These are phyloP conservation scores for Agrypnia vestita DNA, from an alignment of 1,140 invertebrate species.

Conservation along the genomic window DNA sequence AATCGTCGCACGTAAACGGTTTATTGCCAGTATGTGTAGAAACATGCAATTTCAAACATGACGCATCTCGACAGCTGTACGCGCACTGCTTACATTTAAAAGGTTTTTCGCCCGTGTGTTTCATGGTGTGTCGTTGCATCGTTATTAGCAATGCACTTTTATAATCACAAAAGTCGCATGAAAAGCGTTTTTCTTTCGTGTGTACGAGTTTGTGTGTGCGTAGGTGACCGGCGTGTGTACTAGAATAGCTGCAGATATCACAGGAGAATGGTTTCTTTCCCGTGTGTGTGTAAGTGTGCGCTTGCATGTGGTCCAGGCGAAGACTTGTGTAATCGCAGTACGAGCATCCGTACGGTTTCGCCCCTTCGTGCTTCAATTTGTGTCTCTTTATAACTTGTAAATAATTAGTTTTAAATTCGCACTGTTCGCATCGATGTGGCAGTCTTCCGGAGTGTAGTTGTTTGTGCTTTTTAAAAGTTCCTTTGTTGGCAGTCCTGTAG, in stretches of 20 bases:
- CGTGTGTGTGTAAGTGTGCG: slow-evolving; percentile 77
- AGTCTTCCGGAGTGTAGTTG: slow-evolving; percentile 15
- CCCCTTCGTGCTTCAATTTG: slow-evolving; percentile 11
- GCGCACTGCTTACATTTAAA: background rate
- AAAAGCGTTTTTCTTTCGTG: slow-evolving; percentile 12
- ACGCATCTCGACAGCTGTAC: background rate
- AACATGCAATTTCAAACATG: background rate
- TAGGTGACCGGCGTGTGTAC: background rate
- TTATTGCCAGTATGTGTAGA: background rate
- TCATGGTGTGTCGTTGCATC: background rate
- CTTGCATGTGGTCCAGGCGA: slow-evolving; percentile 21
- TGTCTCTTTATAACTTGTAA: slow-evolving; percentile 20
- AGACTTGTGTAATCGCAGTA: slow-evolving; percentile 3
- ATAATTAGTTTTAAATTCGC: background rate
- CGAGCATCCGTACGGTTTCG: slow-evolving; percentile 12
- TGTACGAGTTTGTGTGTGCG: slow-evolving; percentile 23
- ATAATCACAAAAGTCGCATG: slow-evolving; percentile 17
- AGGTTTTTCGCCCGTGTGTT: slow-evolving; percentile 7
- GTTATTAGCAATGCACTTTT: slow-evolving; percentile 11
- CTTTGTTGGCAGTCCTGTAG: slow-evolving; percentile 1
- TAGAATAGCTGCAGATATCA: slow-evolving; percentile 64
- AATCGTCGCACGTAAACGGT: slow-evolving; percentile 13
- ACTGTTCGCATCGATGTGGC: slow-evolving; percentile 11
- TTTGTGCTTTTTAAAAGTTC: slow-evolving; percentile 47
- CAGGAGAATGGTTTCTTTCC: slow-evolving; percentile 73